A percentile compares a stretch with the other conserved stretches of the same genome.
phyloP scores from a whole-genome alignment of 2,797 vertebrate species.

The Cossypha caffra region DNA sequence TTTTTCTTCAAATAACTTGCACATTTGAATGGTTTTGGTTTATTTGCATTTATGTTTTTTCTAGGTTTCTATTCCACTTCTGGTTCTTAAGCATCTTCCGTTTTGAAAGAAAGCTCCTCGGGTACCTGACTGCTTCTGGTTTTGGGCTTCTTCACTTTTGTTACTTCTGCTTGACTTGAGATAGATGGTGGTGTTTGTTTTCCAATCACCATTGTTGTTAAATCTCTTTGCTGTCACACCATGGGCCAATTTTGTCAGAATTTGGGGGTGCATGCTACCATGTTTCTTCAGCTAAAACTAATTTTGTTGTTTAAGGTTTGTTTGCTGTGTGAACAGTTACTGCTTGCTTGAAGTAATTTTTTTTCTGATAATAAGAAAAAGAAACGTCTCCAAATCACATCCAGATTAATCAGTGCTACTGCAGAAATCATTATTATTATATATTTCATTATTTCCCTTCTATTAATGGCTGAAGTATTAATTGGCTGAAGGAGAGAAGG shows the following conservation, averaged over 20 bases:
- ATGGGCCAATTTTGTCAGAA: not conserved
- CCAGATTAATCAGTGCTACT: not conserved
- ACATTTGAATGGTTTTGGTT: not conserved
- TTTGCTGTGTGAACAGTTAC: not conserved
- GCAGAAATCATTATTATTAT: not conserved
- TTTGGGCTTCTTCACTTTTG: not conserved
- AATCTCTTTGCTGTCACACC: not conserved
- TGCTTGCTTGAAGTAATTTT: not conserved
- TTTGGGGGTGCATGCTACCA: not conserved
- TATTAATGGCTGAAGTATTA: not conserved
- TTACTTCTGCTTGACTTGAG: not conserved
- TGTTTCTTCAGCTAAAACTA: not conserved
- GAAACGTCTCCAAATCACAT: not conserved
- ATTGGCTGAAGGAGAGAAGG: not conserved
- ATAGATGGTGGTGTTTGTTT: not conserved
- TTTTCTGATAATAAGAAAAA: not conserved
- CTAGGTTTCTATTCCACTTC: not conserved
- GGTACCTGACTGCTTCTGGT: not conserved
- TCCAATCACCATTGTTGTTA: not conserved
- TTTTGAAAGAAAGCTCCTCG: not conserved
- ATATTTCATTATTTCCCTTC: not conserved
- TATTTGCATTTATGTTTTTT: not conserved
- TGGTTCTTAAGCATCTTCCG: not conserved
- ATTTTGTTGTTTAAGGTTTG: not conserved
- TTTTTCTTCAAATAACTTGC: not conserved